Base-by-base conservation (phyloP, 2,888 invertebrate genomes). In the Lasioglossum pauxillum region DNA sequence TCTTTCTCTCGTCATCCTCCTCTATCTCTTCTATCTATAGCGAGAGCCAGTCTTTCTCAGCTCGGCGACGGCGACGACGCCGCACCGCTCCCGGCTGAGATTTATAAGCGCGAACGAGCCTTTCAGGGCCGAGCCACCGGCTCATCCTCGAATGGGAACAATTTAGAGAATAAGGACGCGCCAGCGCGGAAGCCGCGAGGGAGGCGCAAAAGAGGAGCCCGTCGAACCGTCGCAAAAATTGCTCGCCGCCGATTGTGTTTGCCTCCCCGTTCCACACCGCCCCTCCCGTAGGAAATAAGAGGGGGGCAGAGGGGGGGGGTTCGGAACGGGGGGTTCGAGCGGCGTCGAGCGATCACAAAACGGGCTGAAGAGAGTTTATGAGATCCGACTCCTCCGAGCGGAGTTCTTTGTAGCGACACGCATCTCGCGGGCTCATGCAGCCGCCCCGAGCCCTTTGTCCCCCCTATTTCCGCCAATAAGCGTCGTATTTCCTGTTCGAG, bases 61-160 rank as follows among this genome's bases (percentile, higher is more conserved):
- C 71, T 67, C 31, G 60, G 16, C 85, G 77, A 71, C 75, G 83
- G 67, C 80, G 16, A 46, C 46, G 46, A 16, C 46, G 77, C 82
- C 87, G 83, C 88, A 85, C 80, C 87, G 86, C 90, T 89, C 80
- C 83, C 76, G 90, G 89, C 91, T 90, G 91, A 94, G 94, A 94
- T 94, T 94, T 94, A 94, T 94, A 94, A 94, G 92, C 92, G 92
- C 91, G 91, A 93, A 90, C 92, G 92, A 93, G 91, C 92, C 92
- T 93, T 93, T 93, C 92, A 93, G 91, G 91, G 91, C 88, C 90
- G 90, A 90, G 87, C 89, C 89, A 90, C 80, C 90, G 91, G 91
- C 92, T 93, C 91, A 90, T 92, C 93, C 93, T 92, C 90, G 93
- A 93, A 92, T 92, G 92, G 93, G 92, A 93, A 94, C 93, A 92